Base-by-base conservation (phyloP, 1,140 invertebrate genomes). In the Acromyrmex charruanus region DNA sequence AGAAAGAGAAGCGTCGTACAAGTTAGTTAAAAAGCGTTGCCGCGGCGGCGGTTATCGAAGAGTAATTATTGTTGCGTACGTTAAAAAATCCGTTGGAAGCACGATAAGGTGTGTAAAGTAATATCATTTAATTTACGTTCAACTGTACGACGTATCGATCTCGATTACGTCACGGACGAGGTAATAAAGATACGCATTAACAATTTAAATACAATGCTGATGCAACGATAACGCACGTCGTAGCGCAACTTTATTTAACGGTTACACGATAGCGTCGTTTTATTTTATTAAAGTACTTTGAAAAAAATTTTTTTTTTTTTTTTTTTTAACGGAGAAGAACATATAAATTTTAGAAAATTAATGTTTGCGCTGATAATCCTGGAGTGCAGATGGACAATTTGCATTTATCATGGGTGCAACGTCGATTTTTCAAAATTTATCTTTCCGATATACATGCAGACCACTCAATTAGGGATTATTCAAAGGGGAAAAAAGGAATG, bases 401-500 rank as follows among this genome's bases (percentile, higher is more conserved):
- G 69, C 71, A 77, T 77, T 63, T 74, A 74, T 79, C 69, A 77
- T 10, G 55, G 66, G 3, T 1, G 71, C 44, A 25, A 81, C 51
- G 81, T 61, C 59, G 71, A 75, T 85, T 85, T 75, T 63, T 85
- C 71, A 28, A 74, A 77, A 77, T 85, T 85, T 75, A 77, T 77
- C 81, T 51, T 63, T 28, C 39, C 68, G 58, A 77, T 65, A 14
- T 75, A 61, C 55, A 39, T 39, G 51, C 31, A 59, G 39, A 77
- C 65, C 51, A 79, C 63, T 85, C 61, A 79, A 85, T 85, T 79
- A 85, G 59, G 49, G 75, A 85, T 84, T 80, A 86, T 68, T 80
- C 44, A 49, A 68, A 10, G 59, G 3, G 35, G 16, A 71, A 53
- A 77, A 79, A 85, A 66, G 39, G n/a, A 81, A 84, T 28, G 68